Base-by-base conservation (phyloP, 2,113 vertebrate species). In the Ceratotherium simum region DNA sequence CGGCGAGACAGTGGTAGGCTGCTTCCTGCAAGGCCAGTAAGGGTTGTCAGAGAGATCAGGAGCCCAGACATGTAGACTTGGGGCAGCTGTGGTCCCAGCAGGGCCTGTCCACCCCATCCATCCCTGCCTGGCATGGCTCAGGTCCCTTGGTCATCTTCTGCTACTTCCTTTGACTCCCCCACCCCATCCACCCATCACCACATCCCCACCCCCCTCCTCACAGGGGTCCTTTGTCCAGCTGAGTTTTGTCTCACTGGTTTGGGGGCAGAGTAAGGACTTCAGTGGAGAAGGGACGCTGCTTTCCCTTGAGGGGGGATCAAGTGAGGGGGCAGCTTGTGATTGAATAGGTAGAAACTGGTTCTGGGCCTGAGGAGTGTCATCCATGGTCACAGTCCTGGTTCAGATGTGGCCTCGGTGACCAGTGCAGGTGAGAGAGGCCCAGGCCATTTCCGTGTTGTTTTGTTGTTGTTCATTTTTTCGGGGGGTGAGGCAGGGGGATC, bases 1-100 rank as follows among this genome's bases (percentile, higher is more conserved):
- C 97, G 0, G 99, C 99, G 5, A 98, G 51, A 21, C 98, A 99
- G 95, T 99, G 99, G 95, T 98, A 99, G 8, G 79, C 97, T 2
- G 92, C 98, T 0, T 99, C 99, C 99, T 99, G 93, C 0, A 33
- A 58, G 65, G 81, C 29, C 73, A 70, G n/a, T 87, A 17, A 29
- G 67, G n/a, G 54, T 42, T 42, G 6, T 93, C 56, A 97, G 67
- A n/a, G 20, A n/a, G n/a, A 12, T 7, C n/a, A 5, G 27, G 16
- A 5, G 0, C 12, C 29, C 10, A 6, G 39, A 58, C 6, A 0
- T 20, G 31, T 56, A 78, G 72, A 23, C 2, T 2, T 6, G 46
- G 17, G 27, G 36, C 25, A 25, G 42, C 51, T 25, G 81, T 5
- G 69, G n/a, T 16, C 69, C 46, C 23, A 25, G 60, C 18, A 36